phyloP scores from a whole-genome alignment of 2,888 invertebrate genomes.

The Platycheirus rosarum region DNA sequence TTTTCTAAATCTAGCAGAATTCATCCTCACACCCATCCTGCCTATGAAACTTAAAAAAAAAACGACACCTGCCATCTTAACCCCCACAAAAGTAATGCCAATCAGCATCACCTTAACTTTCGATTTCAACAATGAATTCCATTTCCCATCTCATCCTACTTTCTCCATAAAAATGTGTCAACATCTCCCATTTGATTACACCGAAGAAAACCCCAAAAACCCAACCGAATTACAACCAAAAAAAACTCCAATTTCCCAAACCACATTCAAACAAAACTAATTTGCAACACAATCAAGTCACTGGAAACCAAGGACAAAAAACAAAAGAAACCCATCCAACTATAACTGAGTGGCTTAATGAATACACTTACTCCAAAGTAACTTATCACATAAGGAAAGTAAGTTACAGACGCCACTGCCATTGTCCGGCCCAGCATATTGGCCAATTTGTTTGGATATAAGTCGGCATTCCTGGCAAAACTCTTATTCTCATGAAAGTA shows the following conservation, averaged over 20 bases:
- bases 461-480: slow-evolving; percentile 79
- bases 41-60: too few relatives aligned
- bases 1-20: too few relatives aligned
- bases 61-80: too few relatives aligned
- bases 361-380: slow-evolving; percentile 80
- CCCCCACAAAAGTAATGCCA: too few relatives aligned
- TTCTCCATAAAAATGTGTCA: background rate
- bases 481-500: slow-evolving; percentile 78
- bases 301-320: slow-evolving; percentile 13
- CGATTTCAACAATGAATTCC: too few relatives aligned
- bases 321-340: slow-evolving; percentile 28
- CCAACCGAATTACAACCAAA: background rate
- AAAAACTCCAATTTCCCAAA: background rate
- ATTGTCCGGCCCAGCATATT: slow-evolving; percentile 79
- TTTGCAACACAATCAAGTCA: background rate
- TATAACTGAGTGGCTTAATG: background rate
- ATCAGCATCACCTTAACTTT: too few relatives aligned
- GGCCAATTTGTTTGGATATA: slow-evolving; percentile 81
- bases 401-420: slow-evolving; percentile 80
- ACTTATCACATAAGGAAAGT: slow-evolving; percentile 81
- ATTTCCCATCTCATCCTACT: background rate
- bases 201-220: background rate
- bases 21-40: too few relatives aligned
- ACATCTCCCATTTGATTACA: slow-evolving; percentile 4
- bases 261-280: background rate